Conservation (phyloP, 2,113 vertebrate genomes). For the Paramisgurnus dabryanus region DNA sequence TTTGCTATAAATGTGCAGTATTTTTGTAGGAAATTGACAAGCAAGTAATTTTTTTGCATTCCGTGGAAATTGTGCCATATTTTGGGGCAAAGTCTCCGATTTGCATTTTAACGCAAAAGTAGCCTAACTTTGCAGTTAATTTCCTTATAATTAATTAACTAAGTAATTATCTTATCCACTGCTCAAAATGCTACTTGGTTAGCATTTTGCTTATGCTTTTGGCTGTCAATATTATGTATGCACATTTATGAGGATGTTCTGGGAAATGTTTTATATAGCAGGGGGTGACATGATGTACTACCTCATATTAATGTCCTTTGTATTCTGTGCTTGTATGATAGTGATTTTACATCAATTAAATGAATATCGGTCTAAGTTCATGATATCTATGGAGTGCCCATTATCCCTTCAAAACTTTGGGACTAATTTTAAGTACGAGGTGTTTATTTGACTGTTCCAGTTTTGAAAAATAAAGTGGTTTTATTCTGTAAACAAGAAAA, state of each 20-base stretch:
- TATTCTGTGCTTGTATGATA: background rate
- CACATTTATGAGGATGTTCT: background rate
- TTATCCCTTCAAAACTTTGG: background rate
- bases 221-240: background rate
- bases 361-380: background rate
- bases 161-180: conserved; percentile 1
- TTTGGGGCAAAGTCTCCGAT: background rate
- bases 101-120: background rate
- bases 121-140: background rate
- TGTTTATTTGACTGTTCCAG: conserved; percentile 21
- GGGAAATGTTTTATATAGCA: background rate
- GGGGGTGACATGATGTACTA: background rate
- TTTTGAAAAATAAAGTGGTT: conserved; percentile 14
- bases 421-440: background rate
- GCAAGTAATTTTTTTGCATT: background rate
- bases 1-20: background rate
- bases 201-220: background rate
- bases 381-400: background rate
- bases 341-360: background rate
- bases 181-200: background rate
- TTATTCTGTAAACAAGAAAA: background rate
- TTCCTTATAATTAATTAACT: no score
- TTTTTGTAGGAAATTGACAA: background rate
- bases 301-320: background rate
- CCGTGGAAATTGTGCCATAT: conserved; percentile 10